phyloP scores from a whole-genome alignment of 2,113 vertebrate genomes.

The Mesocricetus auratus region DNA sequence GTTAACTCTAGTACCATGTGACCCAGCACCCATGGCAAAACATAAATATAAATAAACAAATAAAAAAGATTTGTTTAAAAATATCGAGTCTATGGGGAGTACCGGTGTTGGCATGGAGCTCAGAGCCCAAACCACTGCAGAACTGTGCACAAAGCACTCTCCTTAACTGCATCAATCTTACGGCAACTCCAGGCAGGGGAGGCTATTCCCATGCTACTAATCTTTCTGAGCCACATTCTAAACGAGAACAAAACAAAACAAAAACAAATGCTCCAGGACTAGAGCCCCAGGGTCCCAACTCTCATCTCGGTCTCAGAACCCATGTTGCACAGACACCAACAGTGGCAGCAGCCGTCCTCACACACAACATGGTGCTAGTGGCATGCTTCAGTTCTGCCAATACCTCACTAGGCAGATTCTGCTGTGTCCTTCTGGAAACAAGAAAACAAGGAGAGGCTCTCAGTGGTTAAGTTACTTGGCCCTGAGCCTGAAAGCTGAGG shows the following conservation, averaged over 20 bases:
- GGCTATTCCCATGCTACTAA: not conserved
- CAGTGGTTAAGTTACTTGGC: not conserved
- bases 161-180: not conserved
- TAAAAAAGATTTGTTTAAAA: not conserved
- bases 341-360: not conserved
- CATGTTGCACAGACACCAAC: accelerated
- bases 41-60: not conserved
- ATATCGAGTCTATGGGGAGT: not conserved
- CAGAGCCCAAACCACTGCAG: not conserved
- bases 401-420: not conserved
- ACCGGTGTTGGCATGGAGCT: not conserved
- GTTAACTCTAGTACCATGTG: not conserved
- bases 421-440: not conserved
- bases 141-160: not conserved
- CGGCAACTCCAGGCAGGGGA: not conserved
- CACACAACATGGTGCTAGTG: not conserved
- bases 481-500: not conserved
- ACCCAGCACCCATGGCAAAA: not conserved
- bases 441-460: not conserved
- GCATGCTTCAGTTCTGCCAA: accelerated
- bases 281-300: not conserved
- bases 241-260: not conserved
- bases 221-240: not conserved
- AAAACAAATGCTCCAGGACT: not conserved
- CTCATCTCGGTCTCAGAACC: not conserved